A percentile compares a stretch with the other conserved stretches of the same genome.
Conservation (phyloP, 2,113 vertebrate genomes). For the Nicator chloris region DNA sequence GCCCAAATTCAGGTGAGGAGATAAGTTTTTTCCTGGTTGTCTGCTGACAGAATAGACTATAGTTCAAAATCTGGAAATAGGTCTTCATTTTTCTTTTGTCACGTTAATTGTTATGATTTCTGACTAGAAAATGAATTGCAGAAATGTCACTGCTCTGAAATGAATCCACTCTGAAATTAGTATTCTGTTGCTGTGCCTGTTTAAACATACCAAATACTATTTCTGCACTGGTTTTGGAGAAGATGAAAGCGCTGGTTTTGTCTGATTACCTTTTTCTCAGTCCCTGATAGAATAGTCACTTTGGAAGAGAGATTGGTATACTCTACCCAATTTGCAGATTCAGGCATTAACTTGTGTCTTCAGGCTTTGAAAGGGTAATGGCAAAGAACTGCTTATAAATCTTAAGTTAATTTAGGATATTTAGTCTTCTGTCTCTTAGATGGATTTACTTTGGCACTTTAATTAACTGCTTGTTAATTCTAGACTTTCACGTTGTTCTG, state of each 20-base stretch:
- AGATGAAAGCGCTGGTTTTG: background rate
- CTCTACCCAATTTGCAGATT: slow-evolving; percentile 4
- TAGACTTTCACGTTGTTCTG: background rate
- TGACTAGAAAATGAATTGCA: background rate
- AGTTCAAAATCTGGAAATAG: background rate
- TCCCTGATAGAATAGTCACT: background rate
- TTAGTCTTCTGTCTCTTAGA: slow-evolving; percentile 34
- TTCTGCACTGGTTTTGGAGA: background rate
- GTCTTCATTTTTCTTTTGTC: background rate
- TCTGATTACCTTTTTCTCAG: background rate
- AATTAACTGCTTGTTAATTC: slow-evolving; percentile 10
- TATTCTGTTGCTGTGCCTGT: background rate
- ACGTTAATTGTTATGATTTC: background rate
- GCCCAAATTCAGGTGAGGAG: background rate
- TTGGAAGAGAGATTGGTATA: background rate
- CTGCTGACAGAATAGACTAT: background rate
- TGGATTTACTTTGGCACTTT: background rate
- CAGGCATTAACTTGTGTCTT: slow-evolving; percentile 1
- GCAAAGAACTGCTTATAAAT: slow-evolving; percentile 16
- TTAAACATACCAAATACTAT: background rate
- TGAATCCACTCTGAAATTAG: background rate
- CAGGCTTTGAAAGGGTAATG: background rate
- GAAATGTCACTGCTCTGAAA: background rate
- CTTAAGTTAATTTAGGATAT: slow-evolving; percentile 20
- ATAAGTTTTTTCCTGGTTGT: background rate